Evolutionary conservation across 2,113 vertebrate species (phyloP), one percentile per base, ranked within the genome.

Genomic region (Asarcornis scutulata): DNA sequence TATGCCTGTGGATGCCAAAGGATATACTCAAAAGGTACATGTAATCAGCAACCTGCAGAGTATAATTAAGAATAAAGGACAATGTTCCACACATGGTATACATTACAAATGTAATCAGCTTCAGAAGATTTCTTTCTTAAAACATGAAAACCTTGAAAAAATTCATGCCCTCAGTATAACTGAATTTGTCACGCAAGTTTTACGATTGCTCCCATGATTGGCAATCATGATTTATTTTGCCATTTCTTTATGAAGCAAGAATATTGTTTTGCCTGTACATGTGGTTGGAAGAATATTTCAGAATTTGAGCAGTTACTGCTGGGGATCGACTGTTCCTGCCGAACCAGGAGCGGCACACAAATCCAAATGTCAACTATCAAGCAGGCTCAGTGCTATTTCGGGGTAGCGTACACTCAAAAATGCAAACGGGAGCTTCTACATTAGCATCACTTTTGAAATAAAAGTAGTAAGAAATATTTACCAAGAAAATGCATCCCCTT

Each of bases 61-160:
- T 83, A 76, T 83, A 96, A 97, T 94, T 95, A 95, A 68, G 88
- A 62, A 86, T 90, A 95, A 95, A 94, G 83, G 88, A 93, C 80
- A 78, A 40, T 40, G 62, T 38, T 89, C 69, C 71, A 62, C 40
- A 83, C 62, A 34, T 21, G 53, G 52, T 4, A 20, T 29, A 21
- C 20, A 86, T 46, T 73, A 76, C 52, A 94, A 82, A 94, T 6
- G 9, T 26, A 83, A 89, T 25, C 11, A 3, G 34, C 56, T 92
- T 95, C 88, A 93, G 86, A 95, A 83, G 36, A 38, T 6, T 78
- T 48, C 34, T 64, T 94, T 86, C 52, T 64, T 68, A 87, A 62
- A 90, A 84, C 23, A 63, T 5, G 6, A 78, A 91, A 91, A 60
- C 17, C 34, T 44, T 40, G 40, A 12, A 38, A 80, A 96, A 75